Evolutionary conservation across 1,140 invertebrate genomes (phyloP).

Genomic region (Panulirus ornatus): DNA sequence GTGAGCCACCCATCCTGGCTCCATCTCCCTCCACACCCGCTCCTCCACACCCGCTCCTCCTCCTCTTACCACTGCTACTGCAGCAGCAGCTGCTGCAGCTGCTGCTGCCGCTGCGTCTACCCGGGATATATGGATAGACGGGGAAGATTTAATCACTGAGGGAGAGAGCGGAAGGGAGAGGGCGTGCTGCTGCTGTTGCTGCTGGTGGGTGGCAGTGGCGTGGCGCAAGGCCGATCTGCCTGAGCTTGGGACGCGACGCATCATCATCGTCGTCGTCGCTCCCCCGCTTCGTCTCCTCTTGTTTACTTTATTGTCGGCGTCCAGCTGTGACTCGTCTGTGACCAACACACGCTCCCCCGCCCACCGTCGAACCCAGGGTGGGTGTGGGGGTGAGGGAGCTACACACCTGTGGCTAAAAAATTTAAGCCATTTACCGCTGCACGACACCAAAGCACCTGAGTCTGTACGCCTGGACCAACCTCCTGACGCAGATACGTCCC

Average conservation of each 20-base stretch:
- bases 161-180: constrained; percentile 33
- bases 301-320: constrained; percentile 25
- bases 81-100: background rate
- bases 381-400: background rate
- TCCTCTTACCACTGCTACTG: background rate
- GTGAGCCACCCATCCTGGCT: constrained; percentile 46
- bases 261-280: background rate
- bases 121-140: constrained; percentile 49
- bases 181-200: background rate
- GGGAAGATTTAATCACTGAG: constrained; percentile 55
- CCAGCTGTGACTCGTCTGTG: constrained; percentile 9
- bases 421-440: too few relatives aligned
- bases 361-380: too few relatives aligned
- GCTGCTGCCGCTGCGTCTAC: constrained; percentile 32
- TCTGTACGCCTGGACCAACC: too few relatives aligned
- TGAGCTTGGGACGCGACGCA: background rate
- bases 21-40: background rate
- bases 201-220: background rate
- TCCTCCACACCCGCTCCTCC: background rate
- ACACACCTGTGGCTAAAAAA: too few relatives aligned
- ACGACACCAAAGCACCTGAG: too few relatives aligned
- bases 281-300: constrained; percentile 15
- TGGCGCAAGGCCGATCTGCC: background rate
- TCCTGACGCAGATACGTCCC: too few relatives aligned
- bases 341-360: too few relatives aligned